Conservation (phyloP, 2,113 vertebrate genomes). For the Felis chaus region DNA sequence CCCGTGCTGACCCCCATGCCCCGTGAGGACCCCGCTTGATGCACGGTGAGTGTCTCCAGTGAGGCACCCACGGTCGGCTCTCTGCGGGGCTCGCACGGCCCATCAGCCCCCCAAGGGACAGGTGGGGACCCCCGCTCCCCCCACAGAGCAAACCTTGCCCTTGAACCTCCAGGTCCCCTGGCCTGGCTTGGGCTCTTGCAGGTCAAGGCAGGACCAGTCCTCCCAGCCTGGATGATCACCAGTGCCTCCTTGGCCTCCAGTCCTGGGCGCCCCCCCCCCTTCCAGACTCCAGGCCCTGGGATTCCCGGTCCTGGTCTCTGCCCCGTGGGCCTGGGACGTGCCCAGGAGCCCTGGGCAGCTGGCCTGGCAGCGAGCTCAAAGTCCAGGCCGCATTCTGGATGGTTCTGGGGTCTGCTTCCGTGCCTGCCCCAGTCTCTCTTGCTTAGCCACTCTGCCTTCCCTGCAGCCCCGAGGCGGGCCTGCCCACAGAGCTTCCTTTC, state of each 20-base stretch:
- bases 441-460: neutral
- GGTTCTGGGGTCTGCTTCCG: rapidly evolving
- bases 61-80: rapidly evolving
- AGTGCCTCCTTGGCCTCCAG: neutral
- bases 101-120: rapidly evolving
- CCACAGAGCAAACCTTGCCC: neutral
- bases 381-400: neutral
- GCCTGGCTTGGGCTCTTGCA: neutral
- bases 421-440: rapidly evolving
- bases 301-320: neutral
- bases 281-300: neutral
- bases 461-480: rapidly evolving
- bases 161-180: neutral
- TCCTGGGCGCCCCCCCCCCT: no score
- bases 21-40: neutral
- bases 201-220: neutral
- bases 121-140: neutral
- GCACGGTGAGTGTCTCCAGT: neutral
- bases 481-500: neutral
- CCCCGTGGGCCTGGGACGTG: neutral
- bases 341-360: neutral
- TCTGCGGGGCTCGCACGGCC: neutral
- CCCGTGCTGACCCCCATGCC: rapidly evolving
- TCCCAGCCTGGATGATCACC: neutral
- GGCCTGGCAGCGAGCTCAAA: neutral